phyloP scores from a whole-genome alignment of 2,888 invertebrate genomes.

The Drosophila neotestacea region DNA sequence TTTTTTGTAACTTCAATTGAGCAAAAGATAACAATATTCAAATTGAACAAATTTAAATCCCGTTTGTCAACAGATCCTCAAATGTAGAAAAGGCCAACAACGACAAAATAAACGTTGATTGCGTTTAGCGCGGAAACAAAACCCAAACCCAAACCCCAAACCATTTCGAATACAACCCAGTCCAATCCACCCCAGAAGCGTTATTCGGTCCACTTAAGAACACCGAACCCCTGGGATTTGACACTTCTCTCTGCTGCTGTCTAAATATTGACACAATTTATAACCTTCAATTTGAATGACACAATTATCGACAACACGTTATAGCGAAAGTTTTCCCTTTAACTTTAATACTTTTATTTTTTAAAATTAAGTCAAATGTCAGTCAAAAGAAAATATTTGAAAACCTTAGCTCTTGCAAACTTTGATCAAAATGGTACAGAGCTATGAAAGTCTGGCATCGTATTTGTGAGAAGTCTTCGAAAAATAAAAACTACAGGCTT shows the following conservation, averaged over 20 bases:
- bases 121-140: slow-evolving; percentile 48
- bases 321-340: slow-evolving; percentile 11
- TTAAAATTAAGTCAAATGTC: background rate
- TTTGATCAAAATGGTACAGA: too few species aligned
- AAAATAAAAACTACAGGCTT: too few species aligned
- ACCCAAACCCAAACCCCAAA: slow-evolving; percentile 1
- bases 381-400: too few species aligned
- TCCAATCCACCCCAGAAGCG: slow-evolving; percentile 31
- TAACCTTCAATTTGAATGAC: slow-evolving; percentile 72
- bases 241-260: slow-evolving; percentile 54
- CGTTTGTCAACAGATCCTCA: slow-evolving; percentile 75
- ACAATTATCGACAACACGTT: slow-evolving; percentile 61
- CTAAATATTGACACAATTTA: slow-evolving; percentile 80
- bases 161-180: background rate
- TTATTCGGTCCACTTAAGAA: slow-evolving; percentile 54
- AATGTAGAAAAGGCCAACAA: slow-evolving; percentile 26
- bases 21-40: slow-evolving; percentile 65
- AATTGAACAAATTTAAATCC: slow-evolving; percentile 79
- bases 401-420: too few species aligned
- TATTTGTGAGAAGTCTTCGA: too few species aligned
- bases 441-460: too few species aligned
- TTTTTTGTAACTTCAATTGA: slow-evolving; percentile 34
- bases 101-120: slow-evolving; percentile 73
- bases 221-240: slow-evolving; percentile 57
- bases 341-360: background rate